A percentile compares a stretch with the other conserved stretches of the same genome.
phyloP scores from a whole-genome alignment of 2,888 invertebrate genomes.

The Timandra comae region DNA sequence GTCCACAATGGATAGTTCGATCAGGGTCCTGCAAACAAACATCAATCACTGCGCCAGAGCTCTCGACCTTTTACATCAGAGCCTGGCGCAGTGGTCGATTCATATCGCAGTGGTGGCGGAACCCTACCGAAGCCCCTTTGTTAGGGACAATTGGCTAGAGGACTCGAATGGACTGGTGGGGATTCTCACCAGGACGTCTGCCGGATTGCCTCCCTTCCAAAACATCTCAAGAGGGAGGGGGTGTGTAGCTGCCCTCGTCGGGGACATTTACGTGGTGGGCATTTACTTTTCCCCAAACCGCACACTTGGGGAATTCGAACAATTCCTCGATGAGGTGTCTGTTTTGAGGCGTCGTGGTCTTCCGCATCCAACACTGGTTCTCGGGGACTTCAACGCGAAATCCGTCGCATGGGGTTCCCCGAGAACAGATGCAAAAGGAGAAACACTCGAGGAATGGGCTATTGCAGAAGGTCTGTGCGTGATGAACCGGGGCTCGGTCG shows the following conservation, averaged over 20 bases:
- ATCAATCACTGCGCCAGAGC: constrained; percentile 17
- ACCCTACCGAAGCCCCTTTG: constrained; percentile 14
- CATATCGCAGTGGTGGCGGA: constrained; percentile 16
- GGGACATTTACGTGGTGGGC: constrained; percentile 1
- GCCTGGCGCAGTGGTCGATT: constrained; percentile 14
- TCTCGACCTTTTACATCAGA: constrained; percentile 14
- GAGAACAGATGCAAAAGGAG: neutral
- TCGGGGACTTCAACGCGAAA: constrained; percentile 15
- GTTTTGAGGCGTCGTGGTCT: constrained; percentile 9
- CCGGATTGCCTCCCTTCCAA: neutral
- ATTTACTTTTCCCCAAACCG: constrained; percentile 10
- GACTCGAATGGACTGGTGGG: constrained; percentile 7
- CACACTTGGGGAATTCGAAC: constrained; percentile 4
- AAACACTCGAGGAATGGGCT: constrained; percentile 12
- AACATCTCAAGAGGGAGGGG: constrained; percentile 3
- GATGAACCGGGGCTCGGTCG: constrained; percentile 10
- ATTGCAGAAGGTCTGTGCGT: constrained; percentile 3
- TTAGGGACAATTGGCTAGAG: constrained; percentile 6
- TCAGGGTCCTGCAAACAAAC: constrained; percentile 11
- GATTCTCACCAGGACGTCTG: neutral
- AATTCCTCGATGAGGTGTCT: constrained; percentile 1
- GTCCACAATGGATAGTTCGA: too few species aligned
- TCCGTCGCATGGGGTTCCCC: constrained; percentile 15
- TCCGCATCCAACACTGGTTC: constrained; percentile 2
- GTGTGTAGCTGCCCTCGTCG: constrained; percentile 7